A percentile compares a stretch with the other conserved stretches of the same genome.
phyloP scores from a whole-genome alignment of 1,140 invertebrate genomes.

The Magallana angulata region DNA sequence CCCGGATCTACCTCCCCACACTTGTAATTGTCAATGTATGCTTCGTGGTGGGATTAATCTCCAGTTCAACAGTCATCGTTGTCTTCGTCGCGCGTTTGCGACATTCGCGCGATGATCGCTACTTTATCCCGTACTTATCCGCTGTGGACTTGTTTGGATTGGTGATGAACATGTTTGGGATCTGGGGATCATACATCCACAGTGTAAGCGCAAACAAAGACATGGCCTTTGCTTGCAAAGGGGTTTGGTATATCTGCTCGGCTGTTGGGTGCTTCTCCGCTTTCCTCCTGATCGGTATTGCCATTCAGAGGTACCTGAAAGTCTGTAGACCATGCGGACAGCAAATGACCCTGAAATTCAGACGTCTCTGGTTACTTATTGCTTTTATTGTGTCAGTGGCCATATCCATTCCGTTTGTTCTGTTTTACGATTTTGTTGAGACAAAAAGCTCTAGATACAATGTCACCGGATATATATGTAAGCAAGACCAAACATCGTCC shows the following conservation, averaged over 20 bases:
- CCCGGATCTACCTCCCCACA: background rate
- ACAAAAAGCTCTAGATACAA: background rate
- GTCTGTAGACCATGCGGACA: slow-evolving; percentile 21
- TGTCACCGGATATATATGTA: slow-evolving; percentile 35
- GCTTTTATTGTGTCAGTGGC: background rate
- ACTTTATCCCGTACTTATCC: background rate
- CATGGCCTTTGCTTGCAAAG: background rate
- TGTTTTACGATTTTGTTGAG: background rate
- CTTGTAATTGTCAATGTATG: background rate
- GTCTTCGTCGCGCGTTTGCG: background rate
- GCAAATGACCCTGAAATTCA: slow-evolving; percentile 38
- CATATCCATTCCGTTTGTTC: slow-evolving; percentile 15
- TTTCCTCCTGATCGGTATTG: slow-evolving; percentile 29
- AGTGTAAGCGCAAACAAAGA: background rate
- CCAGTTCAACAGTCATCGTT: background rate
- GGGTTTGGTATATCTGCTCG: background rate
- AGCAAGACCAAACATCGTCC: background rate
- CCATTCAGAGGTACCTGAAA: slow-evolving; percentile 39
- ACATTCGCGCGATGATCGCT: background rate
- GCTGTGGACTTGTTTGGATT: background rate
- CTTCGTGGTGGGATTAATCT: background rate
- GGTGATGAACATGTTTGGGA: background rate
- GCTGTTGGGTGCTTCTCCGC: slow-evolving; percentile 22
- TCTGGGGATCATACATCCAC: background rate
- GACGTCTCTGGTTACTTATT: slow-evolving; percentile 6